Conservation (phyloP, 2,888 invertebrate species). For the Clistopyga incitator region DNA sequence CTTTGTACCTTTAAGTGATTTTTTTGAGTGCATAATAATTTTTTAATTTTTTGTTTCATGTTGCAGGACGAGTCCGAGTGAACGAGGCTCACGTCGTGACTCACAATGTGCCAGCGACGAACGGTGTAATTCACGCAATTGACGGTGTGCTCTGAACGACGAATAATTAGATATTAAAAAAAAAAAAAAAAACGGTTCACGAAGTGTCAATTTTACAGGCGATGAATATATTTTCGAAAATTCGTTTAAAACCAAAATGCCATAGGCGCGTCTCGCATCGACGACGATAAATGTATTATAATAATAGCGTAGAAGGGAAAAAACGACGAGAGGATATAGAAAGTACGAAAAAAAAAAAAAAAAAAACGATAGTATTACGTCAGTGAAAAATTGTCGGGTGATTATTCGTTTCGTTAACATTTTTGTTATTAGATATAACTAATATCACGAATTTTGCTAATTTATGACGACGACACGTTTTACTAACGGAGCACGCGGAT, state of each 20-base stretch:
- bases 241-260: constrained; percentile 69
- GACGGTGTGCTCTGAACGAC: constrained; percentile 88
- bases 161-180: constrained; percentile 31
- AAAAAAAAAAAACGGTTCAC: constrained; percentile 26
- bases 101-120: constrained; percentile 94
- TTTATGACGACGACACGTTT: constrained; percentile 65
- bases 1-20: neutral
- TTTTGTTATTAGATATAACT: constrained; percentile 28
- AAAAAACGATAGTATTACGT: constrained; percentile 51
- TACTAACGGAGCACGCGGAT: constrained; percentile 40
- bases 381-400: constrained; percentile 41
- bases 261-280: constrained; percentile 71
- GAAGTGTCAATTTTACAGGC: constrained; percentile 1
- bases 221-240: constrained; percentile 7
- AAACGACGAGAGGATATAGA: constrained; percentile 21
- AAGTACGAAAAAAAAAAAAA: constrained; percentile 35
- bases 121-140: constrained; percentile 94
- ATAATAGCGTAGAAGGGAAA: constrained; percentile 29
- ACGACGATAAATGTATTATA: constrained; percentile 66
- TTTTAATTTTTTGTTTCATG: constrained; percentile 28
- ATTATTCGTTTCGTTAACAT: constrained; percentile 3
- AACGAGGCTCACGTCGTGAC: constrained; percentile 93
- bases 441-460: constrained; percentile 55
- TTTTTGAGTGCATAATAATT: constrained; percentile 18
- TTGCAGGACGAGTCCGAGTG: constrained; percentile 91